These are phyloP conservation scores for Aphaenogaster rudis DNA, from an alignment of 1,140 invertebrate genomes.

Conservation along the genomic window DNA sequence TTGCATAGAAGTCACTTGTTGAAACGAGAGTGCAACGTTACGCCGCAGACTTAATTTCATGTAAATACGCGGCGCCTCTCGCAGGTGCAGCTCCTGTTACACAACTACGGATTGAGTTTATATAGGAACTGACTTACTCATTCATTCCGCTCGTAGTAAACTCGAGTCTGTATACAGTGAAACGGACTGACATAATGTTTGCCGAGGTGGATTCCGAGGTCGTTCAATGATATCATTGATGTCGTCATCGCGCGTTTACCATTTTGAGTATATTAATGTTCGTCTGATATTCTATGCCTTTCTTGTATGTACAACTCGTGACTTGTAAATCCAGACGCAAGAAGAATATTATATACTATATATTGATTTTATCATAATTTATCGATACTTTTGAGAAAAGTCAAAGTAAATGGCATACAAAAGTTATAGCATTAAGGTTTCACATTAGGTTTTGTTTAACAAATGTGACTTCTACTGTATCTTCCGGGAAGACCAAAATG, in stretches of 20 bases:
- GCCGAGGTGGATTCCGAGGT: conserved; percentile 78
- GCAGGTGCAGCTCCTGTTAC: background rate
- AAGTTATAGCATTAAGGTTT: background rate
- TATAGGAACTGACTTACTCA: conserved; percentile 28
- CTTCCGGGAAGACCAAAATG: background rate
- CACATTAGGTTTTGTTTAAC: background rate
- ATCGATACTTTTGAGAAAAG: background rate
- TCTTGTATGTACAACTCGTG: background rate
- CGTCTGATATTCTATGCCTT: background rate
- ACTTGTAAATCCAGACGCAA: background rate
- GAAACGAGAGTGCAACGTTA: background rate
- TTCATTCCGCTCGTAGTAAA: conserved; percentile 48
- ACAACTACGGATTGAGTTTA: conserved; percentile 25
- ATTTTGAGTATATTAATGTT: conserved; percentile 47
- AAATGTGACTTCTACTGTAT: background rate
- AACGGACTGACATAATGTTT: conserved; percentile 81
- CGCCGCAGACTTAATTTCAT: conserved; percentile 17
- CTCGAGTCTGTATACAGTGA: conserved; percentile 11
- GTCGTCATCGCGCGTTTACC: conserved; percentile 54
- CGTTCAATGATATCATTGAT: conserved; percentile 80
- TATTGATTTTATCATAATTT: background rate
- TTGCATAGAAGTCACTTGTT: conserved; percentile 18
- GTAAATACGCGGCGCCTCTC: conserved; percentile 8
- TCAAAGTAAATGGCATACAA: background rate
- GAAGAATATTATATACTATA: background rate